phyloP scores from a whole-genome alignment of 2,888 invertebrate species.

The Diachrysia chrysitis region DNA sequence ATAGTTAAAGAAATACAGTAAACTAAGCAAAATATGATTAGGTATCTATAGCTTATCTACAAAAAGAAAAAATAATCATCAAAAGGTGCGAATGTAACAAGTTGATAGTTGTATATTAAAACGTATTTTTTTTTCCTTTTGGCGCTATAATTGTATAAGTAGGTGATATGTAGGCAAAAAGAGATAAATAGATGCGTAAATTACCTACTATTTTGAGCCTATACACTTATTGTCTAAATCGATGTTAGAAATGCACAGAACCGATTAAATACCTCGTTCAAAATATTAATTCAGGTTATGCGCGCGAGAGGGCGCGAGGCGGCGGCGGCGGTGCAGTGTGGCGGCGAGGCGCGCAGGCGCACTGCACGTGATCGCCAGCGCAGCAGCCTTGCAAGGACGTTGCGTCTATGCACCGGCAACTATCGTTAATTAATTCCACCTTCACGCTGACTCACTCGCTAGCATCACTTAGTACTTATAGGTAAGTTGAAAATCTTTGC shows the following conservation, averaged over 20 bases:
- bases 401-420: constrained; percentile 81
- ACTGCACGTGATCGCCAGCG: constrained; percentile 75
- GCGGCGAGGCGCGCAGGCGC: constrained; percentile 58
- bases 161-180: too few species aligned
- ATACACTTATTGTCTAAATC: too few species aligned
- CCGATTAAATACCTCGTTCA: constrained; percentile 27
- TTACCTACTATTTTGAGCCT: too few species aligned
- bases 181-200: too few species aligned
- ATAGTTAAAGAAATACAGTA: too few species aligned
- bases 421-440: constrained; percentile 86
- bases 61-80: too few species aligned
- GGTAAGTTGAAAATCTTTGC: constrained; percentile 41
- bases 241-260: constrained; percentile 12
- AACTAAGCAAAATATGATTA: too few species aligned
- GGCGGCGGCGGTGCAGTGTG: constrained; percentile 26
- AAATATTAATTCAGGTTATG: constrained; percentile 53
- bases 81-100: too few species aligned
- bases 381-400: constrained; percentile 88
- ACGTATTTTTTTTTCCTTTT: too few species aligned
- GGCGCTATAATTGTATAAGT: too few species aligned
- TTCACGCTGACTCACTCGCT: constrained; percentile 80
- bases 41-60: too few species aligned
- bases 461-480: constrained; percentile 42
- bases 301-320: constrained; percentile 49
- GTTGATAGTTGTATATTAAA: too few species aligned